Base-by-base conservation (phyloP, 1,140 invertebrate genomes). In the Sesamia nonagrioides region DNA sequence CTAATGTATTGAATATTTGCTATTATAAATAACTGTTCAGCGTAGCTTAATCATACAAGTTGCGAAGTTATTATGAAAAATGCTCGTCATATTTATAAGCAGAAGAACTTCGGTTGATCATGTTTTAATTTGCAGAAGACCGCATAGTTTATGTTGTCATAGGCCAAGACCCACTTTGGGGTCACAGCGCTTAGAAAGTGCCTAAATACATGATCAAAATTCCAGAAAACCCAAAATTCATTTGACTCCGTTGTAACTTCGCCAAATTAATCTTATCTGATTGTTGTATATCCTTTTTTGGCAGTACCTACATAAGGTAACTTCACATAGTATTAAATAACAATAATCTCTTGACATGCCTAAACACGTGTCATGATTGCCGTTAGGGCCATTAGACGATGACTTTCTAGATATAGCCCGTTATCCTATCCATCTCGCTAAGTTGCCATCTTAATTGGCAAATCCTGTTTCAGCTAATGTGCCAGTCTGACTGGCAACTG, bases 361-460 rank as follows among this genome's bases (percentile, higher is more conserved):
- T 11, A 40, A 66, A 40, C 45, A 54, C 35, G 75, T 75, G 81
- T 82, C 81, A 77, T 50, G 73, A 69, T 17, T 50, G 79, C 77
- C 66, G 71, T 79, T 78, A 84, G 52, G 78, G 69, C 75, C 79
- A 82, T 82, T 84, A 82, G 74, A 56, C 52, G 84, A 87, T 84
- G 75, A 79, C 82, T 87, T 87, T 85, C 83, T 86, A 86, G 85
- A 87, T 84, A 85, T 58, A 52, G 61, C 52, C 58, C 56, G 82
- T 80, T 85, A 84, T 84, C 82, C 82, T 83, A 76, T 71, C 80
- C 73, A 84, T 84, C 84, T 80, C 35, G 77, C 45, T 50, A 50
- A 50, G 45, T 50, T 50, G 45, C 21, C 37, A 18, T 71, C 45
- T 71, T 86, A 86, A 85, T 86, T 86, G 84, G 83, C 85, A 61